Evolutionary conservation across 2,888 invertebrate genomes (phyloP), one percentile per base, ranked within the genome.

Genomic region (Hypercompe scribonia): DNA sequence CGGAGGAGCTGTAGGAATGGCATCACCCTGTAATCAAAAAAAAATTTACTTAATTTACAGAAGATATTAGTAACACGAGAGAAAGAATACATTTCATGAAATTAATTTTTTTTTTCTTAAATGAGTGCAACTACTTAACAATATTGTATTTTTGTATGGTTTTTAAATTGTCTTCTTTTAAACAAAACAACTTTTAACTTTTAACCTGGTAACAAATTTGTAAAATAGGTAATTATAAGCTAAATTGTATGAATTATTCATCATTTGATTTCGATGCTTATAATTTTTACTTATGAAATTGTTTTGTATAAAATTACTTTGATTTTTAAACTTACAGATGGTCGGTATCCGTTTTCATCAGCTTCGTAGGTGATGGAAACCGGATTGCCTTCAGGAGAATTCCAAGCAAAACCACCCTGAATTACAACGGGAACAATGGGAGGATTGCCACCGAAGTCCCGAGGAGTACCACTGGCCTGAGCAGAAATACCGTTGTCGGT

Each of bases 311-410:
- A 24, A 50, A 33, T 33, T 28, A 33, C 15, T 33, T 33, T 18
- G 39, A 61, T 11, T 61, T 28, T 65, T 42, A 33, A 50, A 85
- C 85, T 87, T 88, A 93, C 97, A 89, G 95, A 90, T 50, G 97
- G 96, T 79, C 96, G 96, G 96, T 96, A 97, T 74, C 97, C 97
- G 80, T 97, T 96, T 89, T 97, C 97, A 83, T 97, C 97, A 81
- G 97, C 97, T 73, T 96, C 87, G 91, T 97, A 97, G 66, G 93
- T 91, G 74, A 97, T 88, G n/a, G 91, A 87, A 82, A 97, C 93
- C 21, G 93, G 93, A 65, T 95, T 91, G 24, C 97, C 97, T 80
- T 97, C 97, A n/a, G 97, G 97, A 34, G 96, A 96, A 15, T 93
- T 95, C 91, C 94, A 96, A 61, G 94, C 90, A 93, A 93, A 97